Conservation (phyloP, 2,797 vertebrate genomes). For the Anguilla megastoma region DNA sequence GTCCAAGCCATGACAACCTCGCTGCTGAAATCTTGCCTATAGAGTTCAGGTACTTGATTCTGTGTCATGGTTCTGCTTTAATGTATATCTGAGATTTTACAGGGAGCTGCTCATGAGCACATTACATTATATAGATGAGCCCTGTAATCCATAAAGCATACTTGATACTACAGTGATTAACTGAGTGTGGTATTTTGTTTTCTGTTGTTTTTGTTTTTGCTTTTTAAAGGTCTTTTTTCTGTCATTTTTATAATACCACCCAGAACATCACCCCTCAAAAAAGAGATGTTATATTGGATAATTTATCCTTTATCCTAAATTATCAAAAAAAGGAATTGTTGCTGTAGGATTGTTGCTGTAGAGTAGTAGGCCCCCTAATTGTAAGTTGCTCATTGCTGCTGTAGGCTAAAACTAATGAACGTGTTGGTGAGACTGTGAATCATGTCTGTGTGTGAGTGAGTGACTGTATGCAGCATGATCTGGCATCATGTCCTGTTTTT, state of each 20-base stretch:
- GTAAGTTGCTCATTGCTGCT: background rate
- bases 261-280: background rate
- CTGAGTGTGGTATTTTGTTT: no score
- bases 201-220: background rate
- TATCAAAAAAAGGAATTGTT: background rate
- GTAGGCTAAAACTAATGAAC: background rate
- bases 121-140: background rate
- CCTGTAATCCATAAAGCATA: background rate
- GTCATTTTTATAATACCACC: background rate
- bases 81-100: background rate
- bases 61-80: background rate
- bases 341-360: background rate
- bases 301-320: background rate
- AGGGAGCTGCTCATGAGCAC: background rate
- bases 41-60: slow-evolving; percentile 82
- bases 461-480: background rate
- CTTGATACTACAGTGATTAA: background rate
- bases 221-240: background rate
- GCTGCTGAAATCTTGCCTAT: slow-evolving; percentile 93
- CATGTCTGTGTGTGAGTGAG: slow-evolving; percentile 4
- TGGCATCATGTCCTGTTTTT: background rate
- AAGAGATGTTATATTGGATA: background rate
- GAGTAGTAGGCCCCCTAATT: background rate
- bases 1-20: slow-evolving; percentile 85
- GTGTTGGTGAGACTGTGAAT: background rate